These are phyloP conservation scores for Unio pictorum DNA, from an alignment of 2,888 invertebrate species.

Conservation along the genomic window DNA sequence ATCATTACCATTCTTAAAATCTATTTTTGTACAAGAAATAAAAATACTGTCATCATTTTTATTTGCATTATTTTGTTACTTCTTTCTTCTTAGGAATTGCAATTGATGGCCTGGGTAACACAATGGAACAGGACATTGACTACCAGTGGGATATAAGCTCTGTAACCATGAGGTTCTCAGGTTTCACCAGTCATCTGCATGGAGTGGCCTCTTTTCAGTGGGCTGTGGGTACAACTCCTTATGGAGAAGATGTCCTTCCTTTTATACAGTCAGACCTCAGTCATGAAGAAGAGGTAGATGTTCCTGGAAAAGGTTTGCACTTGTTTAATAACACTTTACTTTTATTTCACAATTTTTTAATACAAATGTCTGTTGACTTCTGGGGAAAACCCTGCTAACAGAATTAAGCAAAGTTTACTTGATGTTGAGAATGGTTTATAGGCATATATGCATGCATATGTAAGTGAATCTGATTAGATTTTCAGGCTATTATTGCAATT, in stretches of 20 bases:
- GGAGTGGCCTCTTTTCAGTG: conserved; percentile 36
- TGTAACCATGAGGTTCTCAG: conserved; percentile 32
- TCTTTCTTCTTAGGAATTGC: conserved; percentile 14
- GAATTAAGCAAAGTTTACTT: no score
- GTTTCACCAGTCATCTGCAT: conserved; percentile 34
- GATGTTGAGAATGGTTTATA: no score
- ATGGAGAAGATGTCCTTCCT: conserved; percentile 33
- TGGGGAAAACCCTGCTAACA: no score
- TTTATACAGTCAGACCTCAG: conserved; percentile 23
- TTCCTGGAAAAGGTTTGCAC: conserved; percentile 31
- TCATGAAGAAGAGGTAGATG: conserved; percentile 23
- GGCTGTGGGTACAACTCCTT: conserved; percentile 39
- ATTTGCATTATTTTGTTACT: no score
- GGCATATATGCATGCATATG: no score
- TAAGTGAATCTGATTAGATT: no score
- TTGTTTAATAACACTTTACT: background rate
- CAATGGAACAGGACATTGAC: conserved; percentile 24
- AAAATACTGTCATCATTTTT: no score
- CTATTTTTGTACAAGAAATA: no score
- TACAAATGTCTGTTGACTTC: no score
- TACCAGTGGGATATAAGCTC: conserved; percentile 24
- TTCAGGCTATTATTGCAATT: no score
- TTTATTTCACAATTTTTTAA: background rate
- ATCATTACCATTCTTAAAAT: no score
- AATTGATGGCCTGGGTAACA: conserved; percentile 23